phyloP scores from a whole-genome alignment of 2,888 invertebrate species.

The Megaustenia siamemsis region DNA sequence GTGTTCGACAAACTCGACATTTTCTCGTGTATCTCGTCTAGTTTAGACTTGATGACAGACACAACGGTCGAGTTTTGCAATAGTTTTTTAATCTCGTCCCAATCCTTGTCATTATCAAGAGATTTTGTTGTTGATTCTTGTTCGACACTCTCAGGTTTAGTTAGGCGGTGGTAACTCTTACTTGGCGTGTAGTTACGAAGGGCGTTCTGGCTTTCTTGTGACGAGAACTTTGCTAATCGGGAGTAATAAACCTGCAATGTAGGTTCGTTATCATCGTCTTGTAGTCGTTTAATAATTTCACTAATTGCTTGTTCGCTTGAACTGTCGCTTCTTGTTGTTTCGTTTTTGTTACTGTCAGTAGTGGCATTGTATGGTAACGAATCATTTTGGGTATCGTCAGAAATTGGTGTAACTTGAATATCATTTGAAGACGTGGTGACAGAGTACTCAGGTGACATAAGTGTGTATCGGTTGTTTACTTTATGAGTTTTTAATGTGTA shows the following conservation, averaged over 20 bases:
- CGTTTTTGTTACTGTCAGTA: background rate
- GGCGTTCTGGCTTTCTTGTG: background rate
- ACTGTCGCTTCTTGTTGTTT: background rate
- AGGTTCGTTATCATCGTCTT: background rate
- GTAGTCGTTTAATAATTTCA: background rate
- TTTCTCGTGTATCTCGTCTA: constrained; percentile 38
- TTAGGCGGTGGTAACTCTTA: background rate
- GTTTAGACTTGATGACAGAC: constrained; percentile 43
- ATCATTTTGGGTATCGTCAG: background rate
- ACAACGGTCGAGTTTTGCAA: constrained; percentile 38
- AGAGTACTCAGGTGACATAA: no score
- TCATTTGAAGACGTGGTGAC: background rate
- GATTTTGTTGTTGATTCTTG: background rate
- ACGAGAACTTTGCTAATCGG: background rate
- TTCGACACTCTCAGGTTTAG: background rate
- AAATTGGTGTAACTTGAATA: background rate
- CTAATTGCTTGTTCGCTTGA: background rate
- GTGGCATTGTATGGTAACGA: background rate
- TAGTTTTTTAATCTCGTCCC: constrained; percentile 30
- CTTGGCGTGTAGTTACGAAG: background rate
- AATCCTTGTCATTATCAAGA: background rate
- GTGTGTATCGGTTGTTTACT: background rate
- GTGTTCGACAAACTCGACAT: constrained; percentile 14
- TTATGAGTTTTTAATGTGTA: background rate
- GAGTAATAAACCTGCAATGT: constrained; percentile 21